These are phyloP conservation scores for Ephestia elutella DNA, from an alignment of 1,140 invertebrate species.

Conservation along the genomic window DNA sequence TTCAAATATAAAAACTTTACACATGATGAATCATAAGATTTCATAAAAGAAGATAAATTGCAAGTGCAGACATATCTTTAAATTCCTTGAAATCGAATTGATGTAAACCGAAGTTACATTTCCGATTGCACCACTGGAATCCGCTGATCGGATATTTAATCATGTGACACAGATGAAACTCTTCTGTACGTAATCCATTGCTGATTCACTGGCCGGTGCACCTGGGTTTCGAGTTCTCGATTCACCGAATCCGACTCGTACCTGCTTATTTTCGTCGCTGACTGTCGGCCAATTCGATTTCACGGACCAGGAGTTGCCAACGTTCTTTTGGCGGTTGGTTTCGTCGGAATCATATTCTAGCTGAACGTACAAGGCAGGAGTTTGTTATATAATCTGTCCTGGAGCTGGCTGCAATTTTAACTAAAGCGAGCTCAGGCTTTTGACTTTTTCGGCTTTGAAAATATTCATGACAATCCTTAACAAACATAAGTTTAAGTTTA, in stretches of 20 bases:
- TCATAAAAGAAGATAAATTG: too few species aligned
- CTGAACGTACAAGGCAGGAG: neutral
- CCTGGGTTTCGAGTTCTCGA: conserved; percentile 24
- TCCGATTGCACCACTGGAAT: neutral
- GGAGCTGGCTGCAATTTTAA: too few species aligned
- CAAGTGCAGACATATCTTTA: too few species aligned
- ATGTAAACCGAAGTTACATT: neutral
- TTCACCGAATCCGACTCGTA: conserved; percentile 33
- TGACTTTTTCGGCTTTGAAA: too few species aligned
- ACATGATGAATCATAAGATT: too few species aligned
- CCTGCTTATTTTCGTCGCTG: conserved; percentile 61
- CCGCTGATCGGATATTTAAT: conserved; percentile 1
- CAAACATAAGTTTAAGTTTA: too few species aligned
- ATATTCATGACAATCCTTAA: too few species aligned
- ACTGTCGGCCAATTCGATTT: conserved; percentile 67
- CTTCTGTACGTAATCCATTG: conserved; percentile 10
- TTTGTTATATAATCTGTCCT: neutral
- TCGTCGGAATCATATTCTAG: conserved; percentile 18
- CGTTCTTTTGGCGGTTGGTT: conserved; percentile 14
- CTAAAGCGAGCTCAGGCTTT: too few species aligned
- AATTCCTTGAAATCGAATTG: too few species aligned
- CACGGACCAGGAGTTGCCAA: conserved; percentile 46
- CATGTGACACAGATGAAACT: neutral
- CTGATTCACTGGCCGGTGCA: conserved; percentile 29
- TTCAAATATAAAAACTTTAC: too few species aligned